Percentiles rank a stretch among this genome's conserved stretches.
phyloP scores from a whole-genome alignment of 2,113 vertebrate species.

The Marmota monax region DNA sequence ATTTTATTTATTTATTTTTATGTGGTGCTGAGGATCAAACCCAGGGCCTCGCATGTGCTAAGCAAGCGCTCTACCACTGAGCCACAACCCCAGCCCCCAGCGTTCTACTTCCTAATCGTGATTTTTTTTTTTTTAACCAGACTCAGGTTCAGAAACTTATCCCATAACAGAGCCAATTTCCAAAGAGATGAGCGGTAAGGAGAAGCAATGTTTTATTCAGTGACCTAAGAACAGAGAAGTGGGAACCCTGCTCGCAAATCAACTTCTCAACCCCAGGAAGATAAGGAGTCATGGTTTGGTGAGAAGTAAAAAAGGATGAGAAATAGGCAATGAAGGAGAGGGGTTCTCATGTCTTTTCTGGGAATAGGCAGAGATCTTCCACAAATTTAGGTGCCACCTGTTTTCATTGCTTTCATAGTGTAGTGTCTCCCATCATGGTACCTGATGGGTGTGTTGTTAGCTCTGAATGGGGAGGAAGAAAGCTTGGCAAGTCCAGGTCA shows the following conservation, averaged over 20 bases:
- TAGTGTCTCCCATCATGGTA: not conserved
- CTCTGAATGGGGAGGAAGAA: not conserved
- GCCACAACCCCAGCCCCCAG: no score
- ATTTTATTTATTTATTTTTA: no score
- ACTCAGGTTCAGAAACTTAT: not conserved
- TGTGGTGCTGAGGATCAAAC: no score
- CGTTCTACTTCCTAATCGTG: not conserved
- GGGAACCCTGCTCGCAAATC: not conserved
- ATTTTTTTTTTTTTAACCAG: not conserved
- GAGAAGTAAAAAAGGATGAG: not conserved
- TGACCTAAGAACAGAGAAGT: not conserved
- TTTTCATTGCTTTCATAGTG: not conserved
- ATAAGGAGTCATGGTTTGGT: not conserved
- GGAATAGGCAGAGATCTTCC: not conserved
- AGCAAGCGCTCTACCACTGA: no score
- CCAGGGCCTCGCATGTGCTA: no score
- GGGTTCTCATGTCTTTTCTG: not conserved
- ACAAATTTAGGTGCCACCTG: not conserved
- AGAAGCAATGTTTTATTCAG: not conserved
- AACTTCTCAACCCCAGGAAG: not conserved
- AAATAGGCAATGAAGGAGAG: not conserved
- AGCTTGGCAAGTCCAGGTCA: not conserved
- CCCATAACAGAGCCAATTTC: not conserved
- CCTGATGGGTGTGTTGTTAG: not conserved
- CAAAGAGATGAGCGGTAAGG: not conserved